Evolutionary conservation across 2,113 vertebrate genomes (phyloP).

Genomic region (Percopsis transmontana): DNA sequence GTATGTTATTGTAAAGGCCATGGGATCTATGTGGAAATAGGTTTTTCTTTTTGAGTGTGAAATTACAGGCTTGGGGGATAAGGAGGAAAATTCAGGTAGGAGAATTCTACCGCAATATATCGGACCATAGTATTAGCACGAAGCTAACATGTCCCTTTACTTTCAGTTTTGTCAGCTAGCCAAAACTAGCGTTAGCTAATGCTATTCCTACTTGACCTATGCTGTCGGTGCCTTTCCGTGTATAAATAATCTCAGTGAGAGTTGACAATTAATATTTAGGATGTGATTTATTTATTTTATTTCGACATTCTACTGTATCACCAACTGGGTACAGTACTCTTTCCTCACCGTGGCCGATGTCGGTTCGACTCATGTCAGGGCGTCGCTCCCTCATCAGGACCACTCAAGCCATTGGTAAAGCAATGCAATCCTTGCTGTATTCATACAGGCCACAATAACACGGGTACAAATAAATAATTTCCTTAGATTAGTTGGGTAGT

Average conservation of each 20-base stretch:
- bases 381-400: slow-evolving; percentile 64
- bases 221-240: not conserved
- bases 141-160: slow-evolving; percentile 26
- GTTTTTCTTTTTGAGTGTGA: slow-evolving; percentile 18
- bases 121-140: slow-evolving; percentile 35
- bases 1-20: not conserved
- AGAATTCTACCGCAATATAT: too few relatives aligned
- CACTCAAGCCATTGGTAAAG: slow-evolving; percentile 16
- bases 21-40: not conserved
- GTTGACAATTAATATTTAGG: not conserved
- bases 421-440: not conserved
- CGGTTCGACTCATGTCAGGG: slow-evolving; percentile 12
- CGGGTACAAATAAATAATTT: not conserved
- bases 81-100: not conserved
- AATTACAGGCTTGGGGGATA: slow-evolving; percentile 13
- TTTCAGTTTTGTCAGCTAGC: slow-evolving; percentile 39
- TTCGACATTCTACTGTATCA: too few relatives aligned
- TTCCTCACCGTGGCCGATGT: too few relatives aligned
- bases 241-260: not conserved
- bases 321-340: too few relatives aligned
- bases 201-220: not conserved
- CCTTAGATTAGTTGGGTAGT: too few relatives aligned
- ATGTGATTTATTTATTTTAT: not conserved
- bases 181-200: slow-evolving; percentile 12
- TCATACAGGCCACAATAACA: not conserved